These are phyloP conservation scores for Neotragus pygmaeus DNA, from an alignment of 2,113 vertebrate species.

Conservation along the genomic window DNA sequence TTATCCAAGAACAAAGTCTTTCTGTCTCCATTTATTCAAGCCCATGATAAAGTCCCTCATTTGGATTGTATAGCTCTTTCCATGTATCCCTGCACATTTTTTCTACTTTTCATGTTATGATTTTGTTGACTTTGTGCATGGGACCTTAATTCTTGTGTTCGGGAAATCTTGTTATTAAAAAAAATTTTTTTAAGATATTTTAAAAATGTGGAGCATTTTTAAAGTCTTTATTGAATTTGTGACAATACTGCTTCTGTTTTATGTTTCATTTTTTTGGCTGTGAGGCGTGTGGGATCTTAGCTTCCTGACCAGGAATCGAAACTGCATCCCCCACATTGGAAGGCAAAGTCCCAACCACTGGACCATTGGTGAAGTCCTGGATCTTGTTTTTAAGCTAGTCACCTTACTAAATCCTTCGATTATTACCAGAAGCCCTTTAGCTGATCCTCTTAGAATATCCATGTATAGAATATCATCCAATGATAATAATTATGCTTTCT, in stretches of 20 bases:
- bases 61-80: background rate
- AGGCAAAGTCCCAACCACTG: background rate
- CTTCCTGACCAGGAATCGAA: background rate
- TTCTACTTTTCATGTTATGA: background rate
- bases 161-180: background rate
- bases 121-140: background rate
- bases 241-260: background rate
- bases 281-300: background rate
- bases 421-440: background rate
- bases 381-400: slow-evolving; percentile 18
- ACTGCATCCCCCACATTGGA: background rate
- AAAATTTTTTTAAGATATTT: background rate
- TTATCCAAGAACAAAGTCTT: background rate
- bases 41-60: background rate
- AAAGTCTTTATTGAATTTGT: background rate
- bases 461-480: background rate
- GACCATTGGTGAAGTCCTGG: background rate
- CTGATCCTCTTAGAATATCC: background rate
- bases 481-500: background rate
- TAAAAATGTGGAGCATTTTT: background rate
- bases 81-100: background rate
- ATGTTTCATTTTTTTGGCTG: background rate
- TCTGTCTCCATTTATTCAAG: background rate
- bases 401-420: background rate
- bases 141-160: background rate